Evolutionary conservation across 2,797 vertebrate species (phyloP).

Genomic region (Chiloscyllium punctatum): DNA sequence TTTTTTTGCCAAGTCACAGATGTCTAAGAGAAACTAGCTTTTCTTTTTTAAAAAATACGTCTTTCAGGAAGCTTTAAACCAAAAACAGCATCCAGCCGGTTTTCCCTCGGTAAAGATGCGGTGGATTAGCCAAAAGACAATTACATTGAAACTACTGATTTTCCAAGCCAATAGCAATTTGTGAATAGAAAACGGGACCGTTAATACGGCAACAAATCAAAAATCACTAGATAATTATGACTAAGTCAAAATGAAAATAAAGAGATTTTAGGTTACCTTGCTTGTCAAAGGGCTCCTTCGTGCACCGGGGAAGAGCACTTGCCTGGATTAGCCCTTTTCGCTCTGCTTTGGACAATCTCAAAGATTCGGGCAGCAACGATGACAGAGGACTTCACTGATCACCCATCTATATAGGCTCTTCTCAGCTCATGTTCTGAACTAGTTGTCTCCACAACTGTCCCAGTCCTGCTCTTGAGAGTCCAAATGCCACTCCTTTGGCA

Average conservation of each 20-base stretch:
- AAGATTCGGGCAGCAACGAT: background rate
- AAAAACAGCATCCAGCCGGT: background rate
- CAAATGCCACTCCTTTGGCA: constrained; percentile 1
- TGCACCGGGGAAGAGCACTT: background rate
- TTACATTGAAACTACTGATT: background rate
- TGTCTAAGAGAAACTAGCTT: background rate
- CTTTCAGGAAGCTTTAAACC: background rate
- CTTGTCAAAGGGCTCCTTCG: background rate
- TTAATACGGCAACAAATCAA: background rate
- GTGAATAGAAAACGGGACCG: background rate
- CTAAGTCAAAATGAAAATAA: background rate
- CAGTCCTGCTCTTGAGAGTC: background rate
- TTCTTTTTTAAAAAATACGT: background rate
- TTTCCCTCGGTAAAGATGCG: background rate
- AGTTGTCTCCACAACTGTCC: constrained; percentile 8
- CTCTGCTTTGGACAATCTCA: background rate
- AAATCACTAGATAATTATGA: background rate
- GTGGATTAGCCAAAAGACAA: background rate
- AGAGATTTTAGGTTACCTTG: background rate
- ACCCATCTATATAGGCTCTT: background rate
- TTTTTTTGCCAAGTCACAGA: background rate
- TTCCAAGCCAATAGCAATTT: background rate
- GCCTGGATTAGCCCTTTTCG: background rate
- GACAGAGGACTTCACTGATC: background rate
- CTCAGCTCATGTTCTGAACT: background rate